phyloP scores from a whole-genome alignment of 2,797 vertebrate genomes.

The Odontamblyopus rebecca region DNA sequence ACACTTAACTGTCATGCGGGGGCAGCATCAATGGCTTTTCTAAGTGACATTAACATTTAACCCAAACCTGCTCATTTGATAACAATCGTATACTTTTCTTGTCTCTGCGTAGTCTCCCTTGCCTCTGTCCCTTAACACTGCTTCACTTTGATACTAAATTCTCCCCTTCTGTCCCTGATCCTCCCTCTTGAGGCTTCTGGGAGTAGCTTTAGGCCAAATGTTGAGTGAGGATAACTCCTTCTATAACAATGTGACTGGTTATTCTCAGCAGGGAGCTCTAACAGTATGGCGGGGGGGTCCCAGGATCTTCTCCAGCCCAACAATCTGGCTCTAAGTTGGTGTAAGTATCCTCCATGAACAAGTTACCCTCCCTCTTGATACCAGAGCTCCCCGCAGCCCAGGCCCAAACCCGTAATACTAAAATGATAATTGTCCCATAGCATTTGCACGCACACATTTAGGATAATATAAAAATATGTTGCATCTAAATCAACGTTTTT shows the following conservation, averaged over 20 bases:
- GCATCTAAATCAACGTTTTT: not conserved
- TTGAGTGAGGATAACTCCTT: conserved; percentile 56
- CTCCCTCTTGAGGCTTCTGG: conserved; percentile 59
- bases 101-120: conserved; percentile 27
- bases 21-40: conserved; percentile 54
- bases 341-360: conserved; percentile 81
- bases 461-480: not conserved
- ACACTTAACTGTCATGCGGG: conserved; percentile 64
- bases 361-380: conserved; percentile 30
- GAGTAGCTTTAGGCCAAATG: conserved; percentile 59
- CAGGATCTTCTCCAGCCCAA: conserved; percentile 87
- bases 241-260: conserved; percentile 84
- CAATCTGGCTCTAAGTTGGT: conserved; percentile 87
- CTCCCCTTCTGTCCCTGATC: conserved; percentile 49
- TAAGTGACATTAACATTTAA: conserved; percentile 31
- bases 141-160: conserved; percentile 53
- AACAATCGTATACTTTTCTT: conserved; percentile 13
- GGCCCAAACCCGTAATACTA: conserved; percentile 39
- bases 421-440: conserved; percentile 22
- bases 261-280: conserved; percentile 85
- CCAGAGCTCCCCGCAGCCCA: conserved; percentile 56
- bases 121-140: conserved; percentile 41
- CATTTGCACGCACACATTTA: conserved; percentile 18
- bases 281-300: conserved; percentile 83
- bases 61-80: conserved; percentile 7